These are phyloP conservation scores for Apostichopus californicus DNA, from an alignment of 35 echinoderm and acorn worm species.

Conservation along the genomic window DNA sequence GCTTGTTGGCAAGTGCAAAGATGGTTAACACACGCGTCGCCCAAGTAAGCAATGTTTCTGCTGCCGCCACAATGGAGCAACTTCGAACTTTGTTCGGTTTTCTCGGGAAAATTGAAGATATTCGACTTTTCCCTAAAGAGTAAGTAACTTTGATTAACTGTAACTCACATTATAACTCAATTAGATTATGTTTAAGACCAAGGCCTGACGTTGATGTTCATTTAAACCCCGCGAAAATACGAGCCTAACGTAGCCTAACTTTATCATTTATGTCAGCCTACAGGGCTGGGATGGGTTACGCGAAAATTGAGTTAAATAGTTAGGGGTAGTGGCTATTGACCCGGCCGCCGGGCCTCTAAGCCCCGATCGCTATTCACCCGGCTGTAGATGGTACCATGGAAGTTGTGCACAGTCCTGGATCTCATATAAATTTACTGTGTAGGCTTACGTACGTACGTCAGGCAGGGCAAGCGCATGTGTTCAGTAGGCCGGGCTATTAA, in stretches of 20 bases:
- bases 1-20: neutral
- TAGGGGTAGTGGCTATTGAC: no score
- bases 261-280: no score
- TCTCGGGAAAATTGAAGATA: conserved; percentile 95
- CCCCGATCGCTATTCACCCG: no score
- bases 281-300: no score
- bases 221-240: neutral
- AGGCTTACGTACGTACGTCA: no score
- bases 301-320: no score
- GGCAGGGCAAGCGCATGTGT: no score
- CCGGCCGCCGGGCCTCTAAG: no score
- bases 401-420: no score
- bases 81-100: conserved; percentile 92
- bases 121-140: conserved; percentile 92
- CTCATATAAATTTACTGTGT: no score
- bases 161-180: neutral
- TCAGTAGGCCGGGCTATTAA: no score
- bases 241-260: neutral
- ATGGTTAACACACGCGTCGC: conserved; percentile 79
- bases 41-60: conserved; percentile 90
- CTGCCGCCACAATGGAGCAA: conserved; percentile 90
- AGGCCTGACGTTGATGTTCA: neutral
- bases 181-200: neutral
- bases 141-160: conserved; percentile 51
- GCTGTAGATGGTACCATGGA: no score